A percentile compares a stretch with the other conserved stretches of the same genome.
Evolutionary conservation across 64 coral and sea anemone genomes (phyloP).

Genomic region (Montipora capricornis): DNA sequence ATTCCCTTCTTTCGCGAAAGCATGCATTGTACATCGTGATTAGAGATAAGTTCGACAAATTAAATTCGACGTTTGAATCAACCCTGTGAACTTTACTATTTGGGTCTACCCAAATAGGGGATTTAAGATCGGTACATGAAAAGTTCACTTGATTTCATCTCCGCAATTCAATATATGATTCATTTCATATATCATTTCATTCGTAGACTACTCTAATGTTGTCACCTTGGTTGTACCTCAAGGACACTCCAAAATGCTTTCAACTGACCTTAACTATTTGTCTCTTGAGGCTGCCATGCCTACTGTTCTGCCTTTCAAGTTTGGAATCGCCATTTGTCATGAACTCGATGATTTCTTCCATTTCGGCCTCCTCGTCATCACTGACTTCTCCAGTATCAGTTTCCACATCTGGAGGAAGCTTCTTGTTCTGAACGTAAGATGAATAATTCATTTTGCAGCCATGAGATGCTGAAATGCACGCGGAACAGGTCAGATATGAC

Average conservation of each 20-base stretch:
- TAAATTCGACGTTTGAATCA: no score
- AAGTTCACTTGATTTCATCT: no score
- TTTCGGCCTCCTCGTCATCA: constrained; percentile 77
- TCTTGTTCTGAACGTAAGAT: constrained; percentile 87
- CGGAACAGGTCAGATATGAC: no score
- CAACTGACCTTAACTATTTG: constrained; percentile 38
- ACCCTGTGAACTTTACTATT: no score
- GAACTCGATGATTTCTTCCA: constrained; percentile 47
- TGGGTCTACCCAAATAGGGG: no score
- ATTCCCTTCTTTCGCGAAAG: no score
- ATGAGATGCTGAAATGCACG: no score
- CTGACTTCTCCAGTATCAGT: constrained; percentile 91
- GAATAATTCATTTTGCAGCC: background rate
- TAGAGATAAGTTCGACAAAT: no score
- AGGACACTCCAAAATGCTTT: background rate
- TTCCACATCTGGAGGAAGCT: constrained; percentile 75
- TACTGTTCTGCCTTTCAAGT: constrained; percentile 80
- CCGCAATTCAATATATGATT: no score
- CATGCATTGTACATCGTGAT: no score
- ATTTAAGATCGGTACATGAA: no score
- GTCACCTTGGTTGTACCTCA: background rate
- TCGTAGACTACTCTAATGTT: background rate
- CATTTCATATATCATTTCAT: no score
- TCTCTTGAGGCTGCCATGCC: constrained; percentile 77
- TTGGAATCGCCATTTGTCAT: constrained; percentile 77